Percentiles rank a stretch among this genome's conserved stretches.
Evolutionary conservation across 2,888 invertebrate genomes (phyloP).

Genomic region (Agrypnus murinus): DNA sequence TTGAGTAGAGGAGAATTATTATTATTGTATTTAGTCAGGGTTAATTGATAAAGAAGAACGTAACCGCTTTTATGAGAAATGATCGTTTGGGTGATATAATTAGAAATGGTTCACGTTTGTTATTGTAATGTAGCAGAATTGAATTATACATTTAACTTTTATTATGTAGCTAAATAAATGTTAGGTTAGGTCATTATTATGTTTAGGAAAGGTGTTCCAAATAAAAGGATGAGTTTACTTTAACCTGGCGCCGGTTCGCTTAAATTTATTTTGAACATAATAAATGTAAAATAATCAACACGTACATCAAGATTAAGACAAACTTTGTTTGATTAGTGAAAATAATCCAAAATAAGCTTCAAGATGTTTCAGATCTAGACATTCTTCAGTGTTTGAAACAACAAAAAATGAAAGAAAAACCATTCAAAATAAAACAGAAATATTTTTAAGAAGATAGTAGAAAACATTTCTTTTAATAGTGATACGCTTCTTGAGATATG

Average conservation of each 20-base stretch:
- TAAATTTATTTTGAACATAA: too few species aligned
- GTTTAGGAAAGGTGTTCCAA: not conserved
- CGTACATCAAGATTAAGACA: too few species aligned
- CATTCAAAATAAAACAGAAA: too few species aligned
- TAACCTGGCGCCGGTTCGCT: not conserved
- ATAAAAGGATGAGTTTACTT: not conserved
- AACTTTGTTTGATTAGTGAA: too few species aligned
- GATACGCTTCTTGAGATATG: too few species aligned
- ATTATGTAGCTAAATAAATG: not conserved
- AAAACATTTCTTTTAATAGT: too few species aligned
- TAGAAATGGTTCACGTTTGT: not conserved
- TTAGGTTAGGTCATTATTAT: slow-evolving; percentile 14
- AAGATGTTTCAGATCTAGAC: too few species aligned
- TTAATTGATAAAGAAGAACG: slow-evolving; percentile 11
- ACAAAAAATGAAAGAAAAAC: too few species aligned
- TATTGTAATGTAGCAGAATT: not conserved
- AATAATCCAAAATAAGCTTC: too few species aligned
- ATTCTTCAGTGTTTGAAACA: too few species aligned
- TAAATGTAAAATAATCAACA: too few species aligned
- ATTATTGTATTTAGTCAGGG: slow-evolving; percentile 16
- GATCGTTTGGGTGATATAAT: slow-evolving; percentile 11
- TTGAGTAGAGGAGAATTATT: slow-evolving; percentile 16
- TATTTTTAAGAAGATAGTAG: too few species aligned
- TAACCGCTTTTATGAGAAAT: not conserved
- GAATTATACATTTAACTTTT: not conserved